Evolutionary conservation across 2,888 invertebrate genomes (phyloP), one percentile per base, ranked within the genome.

Genomic region (Yponomeuta plumbellus): DNA sequence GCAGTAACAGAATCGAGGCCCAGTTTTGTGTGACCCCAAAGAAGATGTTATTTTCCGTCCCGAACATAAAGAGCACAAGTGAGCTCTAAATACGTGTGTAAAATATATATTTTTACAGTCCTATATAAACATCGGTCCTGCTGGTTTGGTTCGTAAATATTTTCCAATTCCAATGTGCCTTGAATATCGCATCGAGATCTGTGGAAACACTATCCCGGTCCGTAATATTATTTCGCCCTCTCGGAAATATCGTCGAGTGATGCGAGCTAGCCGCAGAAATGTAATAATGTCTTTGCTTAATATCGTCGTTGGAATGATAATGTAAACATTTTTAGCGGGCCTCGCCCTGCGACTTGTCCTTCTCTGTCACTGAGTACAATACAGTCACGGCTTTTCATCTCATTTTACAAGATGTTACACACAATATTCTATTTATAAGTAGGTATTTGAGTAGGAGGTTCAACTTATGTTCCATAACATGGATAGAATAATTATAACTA

Each of bases 241-340:
- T 75, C 72, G 69, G 71, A 77, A 74, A 76, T 76, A 74, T 72
- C 71, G 70, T 69, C 69, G 71, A 73, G 71, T 74, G 72, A 72
- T 71, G 71, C 74, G 72, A 76, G 72, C 71, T 70, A 75, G 73
- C 74, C 77, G 74, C 74, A 77, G 76, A 79, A 81, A 82, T 80
- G 80, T 84, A 83, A 84, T 85, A 84, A 83, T 82, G 80, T 78
- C 77, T 83, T 79, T 34, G 34, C 34, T 34, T 83, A 81, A 83
- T 85, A 83, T 80, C 77, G 76, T 73, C 72, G 71, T 71, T 66
- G 71, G 76, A 75, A 81, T 80, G 75, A 78, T 73, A 79, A 74
- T 77, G 78, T 79, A 82, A 83, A 84, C 76, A 82, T 81, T 78
- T 74, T 77, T 74, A 74, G 74, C 70, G 71, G 70, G 74, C 68